A percentile compares a stretch with the other conserved stretches of the same genome.
Evolutionary conservation across 2,113 vertebrate species (phyloP).

Genomic region (Seriola quinqueradiata): DNA sequence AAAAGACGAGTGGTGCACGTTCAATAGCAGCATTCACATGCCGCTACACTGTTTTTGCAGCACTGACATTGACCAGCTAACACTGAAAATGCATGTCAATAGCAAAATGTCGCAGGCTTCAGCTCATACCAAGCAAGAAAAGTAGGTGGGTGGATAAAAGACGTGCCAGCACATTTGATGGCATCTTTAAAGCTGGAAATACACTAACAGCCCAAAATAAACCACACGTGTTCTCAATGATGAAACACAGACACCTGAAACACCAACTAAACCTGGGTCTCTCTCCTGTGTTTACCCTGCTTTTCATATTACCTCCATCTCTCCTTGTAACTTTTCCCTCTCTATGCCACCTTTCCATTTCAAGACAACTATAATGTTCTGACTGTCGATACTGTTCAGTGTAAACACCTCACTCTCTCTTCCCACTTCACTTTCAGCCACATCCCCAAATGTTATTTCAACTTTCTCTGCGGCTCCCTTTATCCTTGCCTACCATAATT

Average conservation of each 20-base stretch:
- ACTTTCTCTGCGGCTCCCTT: slow-evolving; percentile 29
- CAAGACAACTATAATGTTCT: slow-evolving; percentile 17
- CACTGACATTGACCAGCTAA: not conserved
- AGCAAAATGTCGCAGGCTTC: slow-evolving; percentile 29
- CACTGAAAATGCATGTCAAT: not conserved
- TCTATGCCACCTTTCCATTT: slow-evolving; percentile 29
- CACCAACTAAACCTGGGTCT: slow-evolving; percentile 13
- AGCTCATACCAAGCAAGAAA: not conserved
- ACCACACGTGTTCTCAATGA: not conserved
- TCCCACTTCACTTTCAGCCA: slow-evolving; percentile 23
- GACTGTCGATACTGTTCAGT: slow-evolving; percentile 18
- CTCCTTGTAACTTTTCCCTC: slow-evolving; percentile 13
- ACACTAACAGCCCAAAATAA: slow-evolving; percentile 35
- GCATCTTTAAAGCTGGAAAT: slow-evolving; percentile 34
- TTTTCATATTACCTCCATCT: slow-evolving; percentile 28
- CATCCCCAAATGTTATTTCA: slow-evolving; percentile 39
- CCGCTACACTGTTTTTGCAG: not conserved
- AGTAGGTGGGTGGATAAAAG: slow-evolving; percentile 28
- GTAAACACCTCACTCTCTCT: slow-evolving; percentile 16
- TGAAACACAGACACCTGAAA: not conserved
- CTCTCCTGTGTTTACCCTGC: slow-evolving; percentile 14
- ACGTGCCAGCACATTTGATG: slow-evolving; percentile 2
- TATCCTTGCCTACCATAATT: slow-evolving; percentile 41
- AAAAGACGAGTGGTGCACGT: slow-evolving; percentile 6
- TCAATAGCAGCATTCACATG: slow-evolving; percentile 20